phyloP scores from a whole-genome alignment of 2,888 invertebrate genomes.

The Polydrusus tereticollis region DNA sequence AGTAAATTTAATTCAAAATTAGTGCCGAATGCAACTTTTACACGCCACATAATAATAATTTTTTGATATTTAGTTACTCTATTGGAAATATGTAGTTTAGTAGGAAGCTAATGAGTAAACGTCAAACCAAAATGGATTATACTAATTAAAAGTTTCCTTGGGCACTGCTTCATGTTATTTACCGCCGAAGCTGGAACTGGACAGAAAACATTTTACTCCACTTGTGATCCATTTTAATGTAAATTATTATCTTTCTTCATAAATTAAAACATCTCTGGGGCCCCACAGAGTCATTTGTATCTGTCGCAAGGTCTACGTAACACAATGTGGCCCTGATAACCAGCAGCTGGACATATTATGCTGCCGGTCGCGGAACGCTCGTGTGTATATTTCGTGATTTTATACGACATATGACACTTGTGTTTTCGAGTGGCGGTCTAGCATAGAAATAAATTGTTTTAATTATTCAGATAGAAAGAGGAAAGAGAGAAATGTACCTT shows the following conservation, averaged over 20 bases:
- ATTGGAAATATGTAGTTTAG: no score
- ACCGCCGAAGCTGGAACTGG: background rate
- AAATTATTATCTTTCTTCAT: slow-evolving; percentile 27
- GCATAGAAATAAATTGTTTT: no score
- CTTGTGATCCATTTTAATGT: slow-evolving; percentile 28
- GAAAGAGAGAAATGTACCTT: no score
- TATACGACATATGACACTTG: background rate
- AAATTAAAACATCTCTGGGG: slow-evolving; percentile 38
- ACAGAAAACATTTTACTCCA: background rate
- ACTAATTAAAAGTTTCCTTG: background rate
- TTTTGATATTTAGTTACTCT: no score
- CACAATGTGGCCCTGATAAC: slow-evolving; percentile 30
- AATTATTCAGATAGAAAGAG: no score
- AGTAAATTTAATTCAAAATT: no score
- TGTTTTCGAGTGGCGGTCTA: no score
- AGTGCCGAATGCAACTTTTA: no score
- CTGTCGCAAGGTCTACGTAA: slow-evolving; percentile 22
- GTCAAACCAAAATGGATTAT: no score
- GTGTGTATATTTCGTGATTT: background rate
- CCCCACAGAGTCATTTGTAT: slow-evolving; percentile 27
- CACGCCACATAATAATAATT: no score
- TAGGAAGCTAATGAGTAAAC: no score
- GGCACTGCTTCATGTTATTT: background rate
- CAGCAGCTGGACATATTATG: slow-evolving; percentile 31
- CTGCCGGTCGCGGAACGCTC: background rate